phyloP scores from a whole-genome alignment of 2,888 invertebrate genomes.

The Caenorhabditis zanzibari region DNA sequence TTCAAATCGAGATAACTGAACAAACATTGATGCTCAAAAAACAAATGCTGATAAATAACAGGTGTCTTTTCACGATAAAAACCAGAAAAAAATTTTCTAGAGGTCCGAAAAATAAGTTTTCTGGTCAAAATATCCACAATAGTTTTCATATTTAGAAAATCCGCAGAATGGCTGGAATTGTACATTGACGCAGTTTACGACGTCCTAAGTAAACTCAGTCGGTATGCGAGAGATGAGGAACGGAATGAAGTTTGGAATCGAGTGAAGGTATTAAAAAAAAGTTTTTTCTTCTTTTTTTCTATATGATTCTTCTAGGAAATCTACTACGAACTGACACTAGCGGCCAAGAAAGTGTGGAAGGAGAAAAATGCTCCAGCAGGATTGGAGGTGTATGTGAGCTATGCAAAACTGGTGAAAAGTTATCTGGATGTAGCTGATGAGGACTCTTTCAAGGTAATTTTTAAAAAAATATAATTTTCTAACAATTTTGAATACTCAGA shows the following conservation, averaged over 20 bases:
- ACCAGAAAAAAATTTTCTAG: background rate
- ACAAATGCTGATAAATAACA: no score
- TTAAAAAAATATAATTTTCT: background rate
- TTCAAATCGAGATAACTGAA: no score
- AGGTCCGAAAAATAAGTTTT: no score
- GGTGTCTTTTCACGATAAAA: no score
- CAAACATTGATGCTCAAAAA: no score
- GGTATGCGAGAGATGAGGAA: conserved; percentile 73
- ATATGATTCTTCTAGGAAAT: conserved; percentile 68
- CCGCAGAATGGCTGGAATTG: conserved; percentile 64
- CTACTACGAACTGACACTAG: conserved; percentile 70
- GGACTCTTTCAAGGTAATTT: conserved; percentile 72
- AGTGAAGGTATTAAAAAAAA: conserved; percentile 62
- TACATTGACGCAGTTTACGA: conserved; percentile 74
- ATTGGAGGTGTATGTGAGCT: conserved; percentile 69
- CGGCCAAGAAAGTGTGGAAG: conserved; percentile 72
- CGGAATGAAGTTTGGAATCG: conserved; percentile 72
- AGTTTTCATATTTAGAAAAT: conserved; percentile 64
- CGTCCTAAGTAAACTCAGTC: conserved; percentile 72
- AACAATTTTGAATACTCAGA: conserved; percentile 34
- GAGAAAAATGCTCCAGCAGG: conserved; percentile 72
- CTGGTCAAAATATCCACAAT: no score
- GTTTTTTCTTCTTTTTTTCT: background rate
- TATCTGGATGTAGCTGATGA: conserved; percentile 77
- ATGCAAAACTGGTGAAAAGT: conserved; percentile 74